phyloP scores from a whole-genome alignment of 2,113 vertebrate genomes.

The Rana temporaria region DNA sequence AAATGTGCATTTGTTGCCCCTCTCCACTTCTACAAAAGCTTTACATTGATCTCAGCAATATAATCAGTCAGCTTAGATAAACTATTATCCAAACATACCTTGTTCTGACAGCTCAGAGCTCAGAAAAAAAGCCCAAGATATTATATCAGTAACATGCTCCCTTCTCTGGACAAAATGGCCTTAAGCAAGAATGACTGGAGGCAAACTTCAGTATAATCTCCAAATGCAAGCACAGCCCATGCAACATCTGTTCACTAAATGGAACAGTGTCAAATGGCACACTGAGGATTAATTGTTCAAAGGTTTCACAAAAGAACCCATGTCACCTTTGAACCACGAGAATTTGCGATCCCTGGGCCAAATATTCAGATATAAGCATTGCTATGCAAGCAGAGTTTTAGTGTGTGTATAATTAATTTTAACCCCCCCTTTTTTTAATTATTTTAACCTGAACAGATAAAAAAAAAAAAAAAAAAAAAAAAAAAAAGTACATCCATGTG shows the following conservation, averaged over 20 bases:
- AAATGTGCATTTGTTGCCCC: no score
- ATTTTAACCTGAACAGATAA: no score
- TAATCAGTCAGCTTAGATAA: slow-evolving; percentile 4
- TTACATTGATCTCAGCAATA: neutral
- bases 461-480: no score
- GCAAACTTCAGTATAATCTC: slow-evolving; percentile 4
- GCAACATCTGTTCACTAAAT: slow-evolving; percentile 45
- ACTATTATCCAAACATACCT: neutral
- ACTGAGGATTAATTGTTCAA: neutral
- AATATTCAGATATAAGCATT: no score
- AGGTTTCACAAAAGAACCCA: neutral
- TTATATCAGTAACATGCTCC: slow-evolving; percentile 42
- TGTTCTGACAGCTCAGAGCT: neutral
- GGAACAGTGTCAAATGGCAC: slow-evolving; percentile 21
- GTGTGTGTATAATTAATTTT: no score
- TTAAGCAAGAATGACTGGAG: slow-evolving; percentile 36
- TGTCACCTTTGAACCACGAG: no score
- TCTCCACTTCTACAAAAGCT: no score
- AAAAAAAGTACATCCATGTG: no score
- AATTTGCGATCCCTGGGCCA: no score
- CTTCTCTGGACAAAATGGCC: slow-evolving; percentile 23
- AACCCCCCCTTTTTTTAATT: no score
- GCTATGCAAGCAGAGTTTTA: no score
- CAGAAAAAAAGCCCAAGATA: slow-evolving; percentile 18
- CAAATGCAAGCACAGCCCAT: neutral